These are phyloP conservation scores for Caenorhabditis afra DNA, from an alignment of 2,888 invertebrate genomes.

Conservation along the genomic window DNA sequence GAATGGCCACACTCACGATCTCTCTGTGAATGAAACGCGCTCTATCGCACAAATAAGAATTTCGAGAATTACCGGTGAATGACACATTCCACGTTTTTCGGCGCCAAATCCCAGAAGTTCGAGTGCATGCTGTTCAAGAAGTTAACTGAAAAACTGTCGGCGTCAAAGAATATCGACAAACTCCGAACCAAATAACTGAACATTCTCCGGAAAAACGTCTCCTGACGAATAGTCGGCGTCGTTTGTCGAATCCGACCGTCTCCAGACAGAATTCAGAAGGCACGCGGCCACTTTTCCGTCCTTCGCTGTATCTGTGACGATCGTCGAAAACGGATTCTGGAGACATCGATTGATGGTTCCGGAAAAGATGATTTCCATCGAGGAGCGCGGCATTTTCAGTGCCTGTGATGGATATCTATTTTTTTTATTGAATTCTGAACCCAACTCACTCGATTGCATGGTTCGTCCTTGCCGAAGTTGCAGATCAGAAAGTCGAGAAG, in stretches of 20 bases:
- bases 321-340: constrained; percentile 24
- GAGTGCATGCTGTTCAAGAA: constrained; percentile 23
- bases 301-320: constrained; percentile 6
- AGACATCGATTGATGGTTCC: constrained; percentile 26
- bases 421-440: neutral
- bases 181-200: constrained; percentile 17
- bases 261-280: constrained; percentile 20
- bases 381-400: constrained; percentile 8
- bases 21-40: constrained; percentile 8
- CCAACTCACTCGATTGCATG: constrained; percentile 15
- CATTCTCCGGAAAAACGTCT: constrained; percentile 15
- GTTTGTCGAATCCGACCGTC: constrained; percentile 7
- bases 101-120: constrained; percentile 35
- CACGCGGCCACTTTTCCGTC: constrained; percentile 8
- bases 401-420: too few species aligned
- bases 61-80: constrained; percentile 12
- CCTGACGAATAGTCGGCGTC: constrained; percentile 16
- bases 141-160: constrained; percentile 14
- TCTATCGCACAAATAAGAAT: too few species aligned
- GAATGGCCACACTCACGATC: constrained; percentile 38
- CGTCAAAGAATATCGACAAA: neutral
- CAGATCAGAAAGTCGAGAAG: constrained; percentile 13
- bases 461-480: constrained; percentile 29
- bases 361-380: constrained; percentile 6
- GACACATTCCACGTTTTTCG: constrained; percentile 15